Conservation (phyloP, 2,888 invertebrate genomes). For the Eilema caniola region DNA sequence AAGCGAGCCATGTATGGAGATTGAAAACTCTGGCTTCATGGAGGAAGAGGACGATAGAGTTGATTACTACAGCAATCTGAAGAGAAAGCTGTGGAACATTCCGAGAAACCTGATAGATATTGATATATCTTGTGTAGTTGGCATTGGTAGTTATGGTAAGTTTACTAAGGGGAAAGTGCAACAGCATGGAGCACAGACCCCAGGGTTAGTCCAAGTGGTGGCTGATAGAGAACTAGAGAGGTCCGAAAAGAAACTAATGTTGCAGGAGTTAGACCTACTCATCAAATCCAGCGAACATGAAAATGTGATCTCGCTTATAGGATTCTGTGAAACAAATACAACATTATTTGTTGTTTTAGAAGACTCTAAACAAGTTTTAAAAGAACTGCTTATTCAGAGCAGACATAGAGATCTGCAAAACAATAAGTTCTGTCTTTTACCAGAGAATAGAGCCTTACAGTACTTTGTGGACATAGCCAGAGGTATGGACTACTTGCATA, state of each 20-base stretch:
- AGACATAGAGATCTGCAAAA: conserved; percentile 83
- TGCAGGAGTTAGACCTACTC: conserved; percentile 91
- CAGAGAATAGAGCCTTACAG: conserved; percentile 88
- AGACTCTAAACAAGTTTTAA: conserved; percentile 89
- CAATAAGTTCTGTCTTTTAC: conserved; percentile 87
- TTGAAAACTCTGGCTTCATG: conserved; percentile 93
- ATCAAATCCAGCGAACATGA: conserved; percentile 90
- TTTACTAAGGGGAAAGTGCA: conserved; percentile 91
- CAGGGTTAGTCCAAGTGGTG: conserved; percentile 89
- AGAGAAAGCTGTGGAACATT: conserved; percentile 91
- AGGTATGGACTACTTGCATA: conserved; percentile 91
- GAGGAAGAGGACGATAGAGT: conserved; percentile 90
- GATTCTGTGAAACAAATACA: conserved; percentile 93
- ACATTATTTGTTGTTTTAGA: conserved; percentile 92
- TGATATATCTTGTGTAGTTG: conserved; percentile 90
- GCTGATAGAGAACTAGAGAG: conserved; percentile 85
- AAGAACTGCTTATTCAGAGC: conserved; percentile 90
- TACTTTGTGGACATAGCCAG: conserved; percentile 89
- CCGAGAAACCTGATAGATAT: conserved; percentile 91
- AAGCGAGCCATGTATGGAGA: conserved; percentile 93
- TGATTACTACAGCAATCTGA: conserved; percentile 91
- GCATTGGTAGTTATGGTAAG: conserved; percentile 92
- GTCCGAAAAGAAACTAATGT: conserved; percentile 84
- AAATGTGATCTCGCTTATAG: conserved; percentile 91
- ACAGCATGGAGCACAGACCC: conserved; percentile 86